Percentiles rank a stretch among this genome's conserved stretches.
phyloP scores from a whole-genome alignment of 2,113 vertebrate species.

The Pimephales promelas region DNA sequence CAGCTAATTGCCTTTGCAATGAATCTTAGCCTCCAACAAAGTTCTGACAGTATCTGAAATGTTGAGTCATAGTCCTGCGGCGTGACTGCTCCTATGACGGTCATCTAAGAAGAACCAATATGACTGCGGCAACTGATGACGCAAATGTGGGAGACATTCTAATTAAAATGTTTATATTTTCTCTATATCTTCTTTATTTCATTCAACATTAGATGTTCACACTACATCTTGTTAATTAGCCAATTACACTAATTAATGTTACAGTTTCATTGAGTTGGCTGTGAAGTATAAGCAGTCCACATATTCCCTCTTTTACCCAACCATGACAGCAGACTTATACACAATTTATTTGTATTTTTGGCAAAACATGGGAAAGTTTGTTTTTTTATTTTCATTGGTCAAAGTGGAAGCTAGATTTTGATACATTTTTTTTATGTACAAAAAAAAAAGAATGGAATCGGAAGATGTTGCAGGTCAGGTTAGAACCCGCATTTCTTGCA shows the following conservation, averaged over 20 bases:
- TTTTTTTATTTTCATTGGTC: background rate
- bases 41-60: background rate
- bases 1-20: background rate
- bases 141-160: background rate
- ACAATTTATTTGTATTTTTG: background rate
- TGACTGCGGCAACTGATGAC: background rate
- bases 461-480: background rate
- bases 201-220: background rate
- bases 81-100: background rate
- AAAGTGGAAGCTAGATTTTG: background rate
- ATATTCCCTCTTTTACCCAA: background rate
- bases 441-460: background rate
- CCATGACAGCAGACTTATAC: constrained; percentile 1
- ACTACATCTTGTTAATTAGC: background rate
- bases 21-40: background rate
- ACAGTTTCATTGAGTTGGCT: background rate
- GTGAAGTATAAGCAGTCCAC: background rate
- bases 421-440: background rate
- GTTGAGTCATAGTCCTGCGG: constrained; percentile 6
- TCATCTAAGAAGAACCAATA: background rate
- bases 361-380: background rate
- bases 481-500: background rate
- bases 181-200: background rate
- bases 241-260: constrained; percentile 12
- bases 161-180: background rate